Base-by-base conservation (phyloP, 2,113 vertebrate genomes). In the Passer domesticus region DNA sequence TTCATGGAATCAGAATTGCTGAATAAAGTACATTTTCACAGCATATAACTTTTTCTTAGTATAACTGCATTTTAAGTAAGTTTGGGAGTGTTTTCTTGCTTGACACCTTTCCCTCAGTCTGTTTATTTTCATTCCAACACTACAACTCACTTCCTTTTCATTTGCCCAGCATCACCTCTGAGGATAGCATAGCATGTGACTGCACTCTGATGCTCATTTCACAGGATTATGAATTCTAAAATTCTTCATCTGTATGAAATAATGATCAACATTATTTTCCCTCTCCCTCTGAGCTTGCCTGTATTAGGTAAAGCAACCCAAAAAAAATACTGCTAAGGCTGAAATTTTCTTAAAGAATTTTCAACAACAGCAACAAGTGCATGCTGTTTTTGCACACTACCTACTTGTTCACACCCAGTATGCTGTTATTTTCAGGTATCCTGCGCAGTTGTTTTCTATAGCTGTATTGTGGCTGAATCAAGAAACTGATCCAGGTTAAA, bases 1-100 rank as follows among this genome's bases (percentile, higher is more conserved):
- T 91, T 91, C 28, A 41, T 76, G 44, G 58, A 85, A 72, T 79
- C 25, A 53, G 46, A 91, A 76, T 30, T 76, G 16, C 52, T 85
- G 44, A 53, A 85, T 63, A 64, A 94, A 86, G 25, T 83, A 74
- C 22, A 39, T 77, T 96, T 95, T 83, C 74, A 74, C 41, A 91
- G 55, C 37, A 21, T 80, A 19, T 58, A 88, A 72, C 6, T 47
- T 92, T 86, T 95, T 62, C 76, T n/a, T 37, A 35, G 35, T 39
- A 4, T 50, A 91, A 49, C 18, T 79, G 28, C 20, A 35, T 91
- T 89, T 90, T 53, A 76, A 79, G 35, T 47, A 67, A n/a, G 5
- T 64, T 87, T 87, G 22, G 15, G 31, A 88, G 23, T 69, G 39
- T 88, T 95, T 90, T 92, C 22, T 87, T 73, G 31, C 46, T 74